phyloP scores from a whole-genome alignment of 1,140 invertebrate genomes.

The Onthophagus taurus region DNA sequence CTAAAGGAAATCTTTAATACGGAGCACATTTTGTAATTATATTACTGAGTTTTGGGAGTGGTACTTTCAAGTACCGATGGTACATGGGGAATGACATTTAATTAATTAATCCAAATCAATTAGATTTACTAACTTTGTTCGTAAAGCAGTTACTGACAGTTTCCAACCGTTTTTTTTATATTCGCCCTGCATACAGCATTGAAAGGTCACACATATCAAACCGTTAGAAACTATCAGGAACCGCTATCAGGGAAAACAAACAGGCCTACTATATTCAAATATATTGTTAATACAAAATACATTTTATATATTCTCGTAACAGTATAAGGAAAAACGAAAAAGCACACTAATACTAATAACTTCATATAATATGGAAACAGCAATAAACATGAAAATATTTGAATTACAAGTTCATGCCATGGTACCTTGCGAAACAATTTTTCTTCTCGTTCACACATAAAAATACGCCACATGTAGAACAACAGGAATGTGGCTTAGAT shows the following conservation, averaged over 20 bases:
- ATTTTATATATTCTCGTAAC: too few relatives aligned
- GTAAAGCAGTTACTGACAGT: not conserved
- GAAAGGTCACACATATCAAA: not conserved
- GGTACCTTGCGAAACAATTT: slow-evolving; percentile 29
- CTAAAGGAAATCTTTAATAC: not conserved
- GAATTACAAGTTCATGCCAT: not conserved
- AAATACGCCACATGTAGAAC: slow-evolving; percentile 32
- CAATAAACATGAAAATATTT: not conserved
- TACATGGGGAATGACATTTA: not conserved
- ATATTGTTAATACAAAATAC: too few relatives aligned
- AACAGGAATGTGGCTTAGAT: slow-evolving; percentile 33
- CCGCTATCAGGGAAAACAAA: not conserved
- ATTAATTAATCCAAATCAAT: not conserved
- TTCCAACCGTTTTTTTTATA: not conserved
- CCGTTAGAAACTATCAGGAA: not conserved
- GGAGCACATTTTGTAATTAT: not conserved
- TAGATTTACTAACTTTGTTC: not conserved
- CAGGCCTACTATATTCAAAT: too few relatives aligned
- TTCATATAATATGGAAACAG: not conserved
- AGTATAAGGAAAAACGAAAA: not conserved
- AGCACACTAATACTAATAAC: not conserved
- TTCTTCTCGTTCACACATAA: slow-evolving; percentile 34
- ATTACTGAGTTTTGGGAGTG: not conserved
- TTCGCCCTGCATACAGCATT: not conserved
- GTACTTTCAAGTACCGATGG: not conserved